Evolutionary conservation across 2,888 invertebrate species (phyloP), one percentile per base, ranked within the genome.

Genomic region (Andrena praecox): DNA sequence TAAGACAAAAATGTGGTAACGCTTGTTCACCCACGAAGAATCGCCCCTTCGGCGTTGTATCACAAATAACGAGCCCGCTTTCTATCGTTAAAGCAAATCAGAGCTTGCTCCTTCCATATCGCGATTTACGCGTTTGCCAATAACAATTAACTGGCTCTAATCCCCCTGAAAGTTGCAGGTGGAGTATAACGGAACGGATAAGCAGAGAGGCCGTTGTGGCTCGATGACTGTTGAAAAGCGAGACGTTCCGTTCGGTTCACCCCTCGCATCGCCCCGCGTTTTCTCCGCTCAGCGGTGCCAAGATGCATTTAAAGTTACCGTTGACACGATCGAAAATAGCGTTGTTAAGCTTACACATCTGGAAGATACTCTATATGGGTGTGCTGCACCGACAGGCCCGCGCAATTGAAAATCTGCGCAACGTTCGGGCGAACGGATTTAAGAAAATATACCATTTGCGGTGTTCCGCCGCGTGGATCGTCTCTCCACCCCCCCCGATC

Each of bases 371-470:
- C 59, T 52, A 20, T 52, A 8, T 1, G 59, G 33, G 10, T 56
- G 20, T 27, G n/a, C 64, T 42, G 20, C 20, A 56, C 8, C 33
- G 48, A 48, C 20, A 35, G 12, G 24, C 29, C 8, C 59, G 50
- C 54, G 33, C n/a, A 67, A 71, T 77, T 60, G 54, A 77, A 76
- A 71, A 59, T 31, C 42, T 62, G 73, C 64, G 20, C 50, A 29
- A 50, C 56, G 27, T 67, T 60, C 35, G 59, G 71, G 79, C 54
- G 70, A 71, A 75, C n/a, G 20, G 20, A 52, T 20, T 74, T 75
- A 66, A 70, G 74, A 82, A 68, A 80, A 75, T 75, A 80, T 71
- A 80, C 33, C n/a, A 29, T 78, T 60, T 64, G 35, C 24, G 16
- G 33, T n/a, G 10, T 64, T 78, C 10, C 42, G 20, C 33, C 67